Conservation (phyloP, 2,888 invertebrate genomes). For the Sphaerolaimus hirsutus region DNA sequence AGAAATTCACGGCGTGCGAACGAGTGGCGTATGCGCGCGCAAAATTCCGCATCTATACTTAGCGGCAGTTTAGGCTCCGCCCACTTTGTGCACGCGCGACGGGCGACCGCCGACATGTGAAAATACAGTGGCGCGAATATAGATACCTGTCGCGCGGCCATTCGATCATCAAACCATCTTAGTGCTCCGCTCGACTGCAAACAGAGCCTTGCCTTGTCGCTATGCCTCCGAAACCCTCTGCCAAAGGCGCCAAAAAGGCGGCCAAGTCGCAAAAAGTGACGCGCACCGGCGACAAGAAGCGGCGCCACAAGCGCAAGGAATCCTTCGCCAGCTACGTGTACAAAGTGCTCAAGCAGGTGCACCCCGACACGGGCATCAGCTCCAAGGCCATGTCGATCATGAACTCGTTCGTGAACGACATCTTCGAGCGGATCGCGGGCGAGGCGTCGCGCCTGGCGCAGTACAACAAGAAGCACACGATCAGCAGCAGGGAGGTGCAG, state of each 20-base stretch:
- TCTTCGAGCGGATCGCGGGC: slow-evolving; percentile 44
- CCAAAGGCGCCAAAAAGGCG: slow-evolving; percentile 21
- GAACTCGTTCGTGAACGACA: slow-evolving; percentile 50
- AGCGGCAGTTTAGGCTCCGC: no score
- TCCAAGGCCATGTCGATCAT: slow-evolving; percentile 47
- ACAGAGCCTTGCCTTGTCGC: no score
- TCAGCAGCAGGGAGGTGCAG: slow-evolving; percentile 46
- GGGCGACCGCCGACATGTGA: no score
- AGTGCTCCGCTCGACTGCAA: no score
- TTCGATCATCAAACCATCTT: no score
- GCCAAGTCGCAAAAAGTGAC: slow-evolving; percentile 12
- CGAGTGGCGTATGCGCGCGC: no score
- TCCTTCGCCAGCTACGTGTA: slow-evolving; percentile 36
- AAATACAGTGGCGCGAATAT: no score
- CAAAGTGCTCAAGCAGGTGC: slow-evolving; percentile 38
- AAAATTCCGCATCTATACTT: no score
- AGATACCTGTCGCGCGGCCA: no score
- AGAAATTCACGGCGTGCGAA: no score
- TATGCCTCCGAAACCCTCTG: slow-evolving; percentile 19
- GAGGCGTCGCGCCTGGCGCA: slow-evolving; percentile 35
- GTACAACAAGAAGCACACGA: slow-evolving; percentile 40
- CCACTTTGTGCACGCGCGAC: no score
- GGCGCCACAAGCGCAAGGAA: slow-evolving; percentile 28
- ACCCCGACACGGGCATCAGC: slow-evolving; percentile 42
- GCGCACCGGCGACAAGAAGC: slow-evolving; percentile 20